phyloP scores from a whole-genome alignment of 2,888 invertebrate genomes.

The Congeria kusceri region DNA sequence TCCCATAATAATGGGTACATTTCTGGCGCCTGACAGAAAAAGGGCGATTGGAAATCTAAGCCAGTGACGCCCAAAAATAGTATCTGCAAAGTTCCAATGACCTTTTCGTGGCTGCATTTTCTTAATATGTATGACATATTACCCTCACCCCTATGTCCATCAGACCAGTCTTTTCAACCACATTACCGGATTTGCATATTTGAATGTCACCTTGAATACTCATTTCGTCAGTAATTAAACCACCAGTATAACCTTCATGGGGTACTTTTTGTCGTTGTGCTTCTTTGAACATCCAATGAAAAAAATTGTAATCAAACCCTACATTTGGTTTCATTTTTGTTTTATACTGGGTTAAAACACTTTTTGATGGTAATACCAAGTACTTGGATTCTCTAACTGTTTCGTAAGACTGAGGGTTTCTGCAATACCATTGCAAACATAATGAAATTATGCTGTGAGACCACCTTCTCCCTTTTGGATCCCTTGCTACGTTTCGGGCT shows the following conservation, averaged over 20 bases:
- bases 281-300: conserved; percentile 39
- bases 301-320: conserved; percentile 21
- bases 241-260: conserved; percentile 11
- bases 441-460: no score
- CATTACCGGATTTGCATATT: conserved; percentile 29
- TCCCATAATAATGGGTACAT: conserved; percentile 44
- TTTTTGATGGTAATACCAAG: no score
- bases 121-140: background rate
- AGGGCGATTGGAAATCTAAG: conserved; percentile 44
- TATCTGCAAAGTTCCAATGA: conserved; percentile 31
- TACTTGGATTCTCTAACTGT: no score
- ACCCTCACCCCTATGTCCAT: conserved; percentile 4
- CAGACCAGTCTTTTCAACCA: conserved; percentile 31
- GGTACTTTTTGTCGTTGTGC: conserved; percentile 21
- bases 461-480: no score
- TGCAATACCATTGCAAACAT: no score
- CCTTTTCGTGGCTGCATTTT: conserved; percentile 18
- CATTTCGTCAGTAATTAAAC: conserved; percentile 43
- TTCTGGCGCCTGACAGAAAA: conserved; percentile 45
- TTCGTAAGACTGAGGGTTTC: no score
- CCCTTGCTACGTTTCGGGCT: no score
- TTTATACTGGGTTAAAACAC: no score
- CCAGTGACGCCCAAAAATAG: conserved; percentile 51
- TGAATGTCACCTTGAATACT: conserved; percentile 29
- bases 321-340: conserved; percentile 1